Evolutionary conservation across 2,888 invertebrate species (phyloP).

Genomic region (Drosophila mercatorum): DNA sequence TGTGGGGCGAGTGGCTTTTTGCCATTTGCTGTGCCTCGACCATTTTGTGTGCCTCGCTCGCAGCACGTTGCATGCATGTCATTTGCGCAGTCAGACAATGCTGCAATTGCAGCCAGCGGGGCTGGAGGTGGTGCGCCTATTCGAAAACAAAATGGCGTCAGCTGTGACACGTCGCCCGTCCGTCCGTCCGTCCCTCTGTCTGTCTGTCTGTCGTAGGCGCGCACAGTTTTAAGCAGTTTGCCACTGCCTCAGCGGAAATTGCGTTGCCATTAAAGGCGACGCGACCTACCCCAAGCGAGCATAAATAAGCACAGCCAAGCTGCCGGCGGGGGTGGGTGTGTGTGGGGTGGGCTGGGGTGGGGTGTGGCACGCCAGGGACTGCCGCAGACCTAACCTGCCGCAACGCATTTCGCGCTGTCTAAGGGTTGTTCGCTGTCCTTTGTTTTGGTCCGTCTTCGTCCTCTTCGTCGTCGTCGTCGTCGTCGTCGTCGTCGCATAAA

Average conservation of each 20-base stretch:
- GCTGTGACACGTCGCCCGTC: slow-evolving; percentile 28
- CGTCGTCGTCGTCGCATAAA: slow-evolving; percentile 20
- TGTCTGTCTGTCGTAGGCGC: slow-evolving; percentile 9
- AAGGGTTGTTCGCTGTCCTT: slow-evolving; percentile 65
- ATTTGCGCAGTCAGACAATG: slow-evolving; percentile 71
- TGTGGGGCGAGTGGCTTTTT: slow-evolving; percentile 26
- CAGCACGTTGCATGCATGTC: slow-evolving; percentile 79
- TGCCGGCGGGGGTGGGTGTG: neutral
- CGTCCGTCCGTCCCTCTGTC: neutral
- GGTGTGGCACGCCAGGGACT: slow-evolving; percentile 35
- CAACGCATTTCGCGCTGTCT: slow-evolving; percentile 77
- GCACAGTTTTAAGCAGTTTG: slow-evolving; percentile 27
- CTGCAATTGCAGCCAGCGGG: slow-evolving; percentile 49
- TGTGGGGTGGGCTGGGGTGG: neutral
- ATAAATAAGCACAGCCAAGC: slow-evolving; percentile 14
- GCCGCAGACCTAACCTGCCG: slow-evolving; percentile 77
- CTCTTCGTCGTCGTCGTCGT: neutral
- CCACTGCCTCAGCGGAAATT: slow-evolving; percentile 51
- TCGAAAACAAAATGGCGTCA: slow-evolving; percentile 70
- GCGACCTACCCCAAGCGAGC: slow-evolving; percentile 67
- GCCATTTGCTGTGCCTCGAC: slow-evolving; percentile 69
- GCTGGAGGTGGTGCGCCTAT: slow-evolving; percentile 20
- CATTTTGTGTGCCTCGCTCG: slow-evolving; percentile 62
- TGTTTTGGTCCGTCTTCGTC: slow-evolving; percentile 6
- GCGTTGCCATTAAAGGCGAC: slow-evolving; percentile 70